Conservation (phyloP, 2,113 vertebrate genomes). For the Eulemur rufifrons region DNA sequence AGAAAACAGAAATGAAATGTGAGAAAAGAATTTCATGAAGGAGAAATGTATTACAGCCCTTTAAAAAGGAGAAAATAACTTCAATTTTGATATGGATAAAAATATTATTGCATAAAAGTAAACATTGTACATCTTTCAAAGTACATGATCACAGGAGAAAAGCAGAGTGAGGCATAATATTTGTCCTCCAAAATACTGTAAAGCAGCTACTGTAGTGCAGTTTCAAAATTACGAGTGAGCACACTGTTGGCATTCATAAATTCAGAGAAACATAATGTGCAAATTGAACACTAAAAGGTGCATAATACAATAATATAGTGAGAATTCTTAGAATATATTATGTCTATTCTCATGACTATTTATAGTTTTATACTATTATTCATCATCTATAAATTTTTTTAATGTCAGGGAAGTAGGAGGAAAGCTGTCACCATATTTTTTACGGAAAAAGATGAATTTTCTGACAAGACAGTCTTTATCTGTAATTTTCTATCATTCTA, state of each 20-base stretch:
- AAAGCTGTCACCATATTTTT: slow-evolving; percentile 63
- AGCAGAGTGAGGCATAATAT: not conserved
- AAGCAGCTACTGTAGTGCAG: not conserved
- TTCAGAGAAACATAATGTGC: not conserved
- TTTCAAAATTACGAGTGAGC: not conserved
- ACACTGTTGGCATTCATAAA: not conserved
- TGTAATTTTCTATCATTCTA: slow-evolving; percentile 39
- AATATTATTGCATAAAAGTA: not conserved
- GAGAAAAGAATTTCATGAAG: not conserved
- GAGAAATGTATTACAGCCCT: not conserved
- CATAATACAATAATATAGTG: not conserved
- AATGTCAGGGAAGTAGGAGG: slow-evolving; percentile 39
- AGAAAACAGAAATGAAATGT: not conserved
- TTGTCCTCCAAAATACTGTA: not conserved
- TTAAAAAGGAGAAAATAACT: not conserved
- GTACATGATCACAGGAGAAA: not conserved
- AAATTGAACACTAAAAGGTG: not conserved
- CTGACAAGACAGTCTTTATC: slow-evolving; percentile 39
- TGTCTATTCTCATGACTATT: slow-evolving; percentile 5
- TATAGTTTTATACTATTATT: slow-evolving; percentile 33
- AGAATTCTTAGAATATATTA: slow-evolving; percentile 18
- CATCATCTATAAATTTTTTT: slow-evolving; percentile 44
- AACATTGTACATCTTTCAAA: not conserved
- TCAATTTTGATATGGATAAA: not conserved
- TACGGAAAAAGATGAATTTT: slow-evolving; percentile 37